Base-by-base conservation (phyloP, 2,888 invertebrate genomes). In the Oegoconia quadripuncta region DNA sequence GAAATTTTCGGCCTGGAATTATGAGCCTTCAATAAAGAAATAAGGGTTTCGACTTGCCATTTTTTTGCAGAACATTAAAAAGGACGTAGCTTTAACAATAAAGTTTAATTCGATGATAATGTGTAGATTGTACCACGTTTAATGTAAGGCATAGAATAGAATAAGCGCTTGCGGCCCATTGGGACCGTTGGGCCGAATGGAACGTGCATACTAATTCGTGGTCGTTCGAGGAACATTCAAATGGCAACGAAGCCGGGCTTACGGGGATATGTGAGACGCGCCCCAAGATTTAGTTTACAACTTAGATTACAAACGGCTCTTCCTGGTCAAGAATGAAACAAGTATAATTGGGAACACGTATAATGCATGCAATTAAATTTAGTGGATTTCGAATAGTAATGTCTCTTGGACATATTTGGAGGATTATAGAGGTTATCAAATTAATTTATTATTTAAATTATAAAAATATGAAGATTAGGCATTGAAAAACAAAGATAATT, bases 251-350 rank as follows among this genome's bases (percentile, higher is more conserved):
- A 73, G 77, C 78, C 77, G 50, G 64, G 87, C 80, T 84, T 86
- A 84, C 72, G 41, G 59, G 80, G 83, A 83, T 83, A 84, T 86
- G 86, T 84, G 84, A 81, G 79, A 76, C 75, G 69, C 75, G 69
- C 57, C 74, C 80, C 72, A 86, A 86, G 87, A 83, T 78, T 83
- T 84, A 84, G 80, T 84, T 81, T 80, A 83, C 79, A 82, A 84
- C 84, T 84, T 76, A 84, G 83, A 86, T 86, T 86, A 83, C 73
- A 53, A 56, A 43, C 59, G 49, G 55, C 52, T 48, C 55, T 62
- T 54, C 61, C 71, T 80, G 86, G 86, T 86, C 86, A 86, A 86
- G 82, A 84, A 80, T 84, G 83, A 86, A 81, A 79, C 80, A 78
- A 80, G 74, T 77, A 73, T 76, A 72, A 76, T 74, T 66, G 70